Percentiles rank a stretch among this genome's conserved stretches.
Evolutionary conservation across 2,888 invertebrate genomes (phyloP).

Genomic region (Drosophila formosana): DNA sequence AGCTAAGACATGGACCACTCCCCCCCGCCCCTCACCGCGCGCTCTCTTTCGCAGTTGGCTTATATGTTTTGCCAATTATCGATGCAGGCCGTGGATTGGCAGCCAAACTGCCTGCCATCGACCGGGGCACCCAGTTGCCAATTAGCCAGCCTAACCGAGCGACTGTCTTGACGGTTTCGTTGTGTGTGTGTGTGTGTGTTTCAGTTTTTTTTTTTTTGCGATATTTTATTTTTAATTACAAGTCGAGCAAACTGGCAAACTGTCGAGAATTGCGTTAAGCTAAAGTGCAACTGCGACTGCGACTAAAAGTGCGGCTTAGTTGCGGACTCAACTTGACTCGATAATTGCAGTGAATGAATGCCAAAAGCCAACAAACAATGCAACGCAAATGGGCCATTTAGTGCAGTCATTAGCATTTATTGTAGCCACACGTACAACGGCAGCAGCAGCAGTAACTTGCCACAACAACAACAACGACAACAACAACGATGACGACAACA

Average conservation of each 20-base stretch:
- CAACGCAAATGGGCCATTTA: constrained; percentile 71
- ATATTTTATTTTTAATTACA: constrained; percentile 65
- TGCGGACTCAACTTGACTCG: constrained; percentile 34
- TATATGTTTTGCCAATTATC: constrained; percentile 52
- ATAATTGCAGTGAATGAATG: constrained; percentile 74
- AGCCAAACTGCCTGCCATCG: constrained; percentile 39
- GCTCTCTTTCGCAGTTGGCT: neutral
- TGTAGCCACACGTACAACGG: constrained; percentile 59
- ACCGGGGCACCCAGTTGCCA: constrained; percentile 68
- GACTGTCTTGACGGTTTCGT: constrained; percentile 8
- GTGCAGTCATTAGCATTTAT: constrained; percentile 77
- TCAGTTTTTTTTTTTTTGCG: neutral
- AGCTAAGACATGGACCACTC: neutral
- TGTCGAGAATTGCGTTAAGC: constrained; percentile 39
- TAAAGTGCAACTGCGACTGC: constrained; percentile 21
- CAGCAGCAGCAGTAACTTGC: constrained; percentile 5
- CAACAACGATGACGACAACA: neutral
- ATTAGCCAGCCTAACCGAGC: constrained; percentile 56
- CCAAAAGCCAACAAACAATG: constrained; percentile 64
- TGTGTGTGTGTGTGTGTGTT: neutral
- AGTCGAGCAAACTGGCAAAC: constrained; percentile 34
- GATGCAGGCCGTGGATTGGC: constrained; percentile 56
- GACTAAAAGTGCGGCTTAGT: constrained; percentile 10
- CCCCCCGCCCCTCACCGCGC: neutral
- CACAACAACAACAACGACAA: constrained; percentile 26